phyloP scores from a whole-genome alignment of 1,140 invertebrate species.

The Leptopilina boulardi region DNA sequence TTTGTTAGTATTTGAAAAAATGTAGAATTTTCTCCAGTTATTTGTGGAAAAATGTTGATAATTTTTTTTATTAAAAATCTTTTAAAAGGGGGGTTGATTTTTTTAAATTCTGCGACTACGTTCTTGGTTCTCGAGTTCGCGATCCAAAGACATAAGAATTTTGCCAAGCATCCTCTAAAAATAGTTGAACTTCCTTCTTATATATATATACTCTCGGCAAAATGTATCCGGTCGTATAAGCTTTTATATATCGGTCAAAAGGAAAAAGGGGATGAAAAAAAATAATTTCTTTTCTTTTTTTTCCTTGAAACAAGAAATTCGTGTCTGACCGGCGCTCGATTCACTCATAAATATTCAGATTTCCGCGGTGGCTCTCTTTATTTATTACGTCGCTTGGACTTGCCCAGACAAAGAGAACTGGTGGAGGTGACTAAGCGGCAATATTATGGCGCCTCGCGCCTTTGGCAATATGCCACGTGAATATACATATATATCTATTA shows the following conservation, averaged over 20 bases:
- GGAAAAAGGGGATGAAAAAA: not conserved
- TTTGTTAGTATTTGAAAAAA: no score
- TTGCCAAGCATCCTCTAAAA: constrained; percentile 30
- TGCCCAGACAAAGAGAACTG: constrained; percentile 43
- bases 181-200: constrained; percentile 29
- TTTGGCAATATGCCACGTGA: constrained; percentile 51
- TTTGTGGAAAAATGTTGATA: not conserved
- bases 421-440: constrained; percentile 47
- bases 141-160: constrained; percentile 6
- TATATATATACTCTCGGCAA: constrained; percentile 25
- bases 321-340: constrained; percentile 29
- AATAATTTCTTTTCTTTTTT: no score
- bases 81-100: not conserved
- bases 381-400: constrained; percentile 41
- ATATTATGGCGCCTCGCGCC: constrained; percentile 52
- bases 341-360: constrained; percentile 42
- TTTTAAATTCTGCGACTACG: not conserved
- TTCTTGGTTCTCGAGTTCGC: not conserved
- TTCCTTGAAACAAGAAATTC: not conserved
- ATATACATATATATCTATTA: constrained; percentile 36
- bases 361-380: constrained; percentile 38
- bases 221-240: constrained; percentile 27
- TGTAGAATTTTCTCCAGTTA: no score
- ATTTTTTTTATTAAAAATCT: not conserved
- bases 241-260: constrained; percentile 33